Conservation (phyloP, 2,888 invertebrate species). For the Andricus curvator region DNA sequence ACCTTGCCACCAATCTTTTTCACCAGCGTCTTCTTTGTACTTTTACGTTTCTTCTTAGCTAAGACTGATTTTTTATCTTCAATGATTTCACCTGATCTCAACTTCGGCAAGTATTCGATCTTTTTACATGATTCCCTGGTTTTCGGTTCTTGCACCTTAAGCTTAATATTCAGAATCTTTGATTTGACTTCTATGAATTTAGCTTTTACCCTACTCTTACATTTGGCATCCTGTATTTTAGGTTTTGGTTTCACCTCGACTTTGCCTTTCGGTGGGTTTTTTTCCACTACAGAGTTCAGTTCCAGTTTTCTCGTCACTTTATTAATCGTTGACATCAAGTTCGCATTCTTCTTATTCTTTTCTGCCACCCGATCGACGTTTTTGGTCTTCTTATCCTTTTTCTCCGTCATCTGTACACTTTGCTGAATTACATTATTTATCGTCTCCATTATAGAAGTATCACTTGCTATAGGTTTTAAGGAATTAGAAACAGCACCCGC, state of each 20-base stretch:
- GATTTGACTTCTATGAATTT: slow-evolving; percentile 55
- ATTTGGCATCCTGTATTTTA: slow-evolving; percentile 60
- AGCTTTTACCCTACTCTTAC: slow-evolving; percentile 58
- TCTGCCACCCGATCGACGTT: slow-evolving; percentile 60
- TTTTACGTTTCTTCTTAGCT: slow-evolving; percentile 77
- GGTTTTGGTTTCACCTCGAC: slow-evolving; percentile 56
- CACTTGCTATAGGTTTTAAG: slow-evolving; percentile 62
- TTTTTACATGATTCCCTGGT: slow-evolving; percentile 50
- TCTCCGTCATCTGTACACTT: slow-evolving; percentile 72
- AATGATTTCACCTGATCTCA: slow-evolving; percentile 46
- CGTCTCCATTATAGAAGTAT: slow-evolving; percentile 74
- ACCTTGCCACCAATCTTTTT: slow-evolving; percentile 74
- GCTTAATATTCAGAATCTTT: slow-evolving; percentile 56
- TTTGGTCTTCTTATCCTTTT: slow-evolving; percentile 65
- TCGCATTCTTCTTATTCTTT: slow-evolving; percentile 78
- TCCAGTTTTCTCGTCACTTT: slow-evolving; percentile 27
- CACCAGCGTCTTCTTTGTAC: slow-evolving; percentile 74
- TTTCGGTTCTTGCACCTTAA: slow-evolving; percentile 53
- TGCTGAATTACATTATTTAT: slow-evolving; percentile 74
- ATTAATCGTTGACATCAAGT: slow-evolving; percentile 53
- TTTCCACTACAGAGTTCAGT: slow-evolving; percentile 47
- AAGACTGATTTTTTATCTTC: slow-evolving; percentile 57
- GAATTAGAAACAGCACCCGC: slow-evolving; percentile 58
- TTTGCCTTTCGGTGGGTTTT: slow-evolving; percentile 50
- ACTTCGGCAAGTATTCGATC: slow-evolving; percentile 48